Conservation (phyloP, 1,140 invertebrate genomes). For the Parapsyche elsis region DNA sequence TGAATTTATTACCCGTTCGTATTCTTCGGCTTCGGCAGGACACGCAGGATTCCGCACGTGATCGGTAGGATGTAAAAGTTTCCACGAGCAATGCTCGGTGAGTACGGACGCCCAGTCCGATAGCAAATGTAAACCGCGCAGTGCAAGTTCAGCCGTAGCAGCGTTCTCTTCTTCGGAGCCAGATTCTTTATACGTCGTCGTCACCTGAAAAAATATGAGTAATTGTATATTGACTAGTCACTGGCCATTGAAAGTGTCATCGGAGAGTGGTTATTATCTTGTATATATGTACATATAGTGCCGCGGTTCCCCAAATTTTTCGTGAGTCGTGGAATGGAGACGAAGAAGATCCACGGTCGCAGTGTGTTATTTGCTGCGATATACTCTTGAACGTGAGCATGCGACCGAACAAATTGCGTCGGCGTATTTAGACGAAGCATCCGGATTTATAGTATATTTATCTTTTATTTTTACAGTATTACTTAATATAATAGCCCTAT, state of each 20-base stretch:
- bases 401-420: background rate
- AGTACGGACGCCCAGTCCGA: slow-evolving; percentile 98
- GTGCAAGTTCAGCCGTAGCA: slow-evolving; percentile 90
- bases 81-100: slow-evolving; percentile 98
- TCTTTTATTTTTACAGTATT: too few species aligned
- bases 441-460: too few species aligned
- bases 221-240: background rate
- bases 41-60: slow-evolving; percentile 96
- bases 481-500: too few species aligned
- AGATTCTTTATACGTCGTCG: slow-evolving; percentile 93
- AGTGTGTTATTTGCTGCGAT: too few species aligned
- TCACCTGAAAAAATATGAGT: slow-evolving; percentile 67
- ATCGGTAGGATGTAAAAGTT: slow-evolving; percentile 97
- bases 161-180: slow-evolving; percentile 93
- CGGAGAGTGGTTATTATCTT: too few species aligned
- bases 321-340: too few species aligned
- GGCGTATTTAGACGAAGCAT: too few species aligned
- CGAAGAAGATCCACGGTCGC: too few species aligned
- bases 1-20: slow-evolving; percentile 82
- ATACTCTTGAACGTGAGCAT: too few species aligned
- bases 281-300: too few species aligned
- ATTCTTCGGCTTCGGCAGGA: slow-evolving; percentile 97
- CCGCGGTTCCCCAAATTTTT: too few species aligned
- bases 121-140: slow-evolving; percentile 91
- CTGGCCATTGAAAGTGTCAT: too few species aligned